Evolutionary conservation across 2,113 vertebrate species (phyloP).

Genomic region (Cynopterus brachyotis): DNA sequence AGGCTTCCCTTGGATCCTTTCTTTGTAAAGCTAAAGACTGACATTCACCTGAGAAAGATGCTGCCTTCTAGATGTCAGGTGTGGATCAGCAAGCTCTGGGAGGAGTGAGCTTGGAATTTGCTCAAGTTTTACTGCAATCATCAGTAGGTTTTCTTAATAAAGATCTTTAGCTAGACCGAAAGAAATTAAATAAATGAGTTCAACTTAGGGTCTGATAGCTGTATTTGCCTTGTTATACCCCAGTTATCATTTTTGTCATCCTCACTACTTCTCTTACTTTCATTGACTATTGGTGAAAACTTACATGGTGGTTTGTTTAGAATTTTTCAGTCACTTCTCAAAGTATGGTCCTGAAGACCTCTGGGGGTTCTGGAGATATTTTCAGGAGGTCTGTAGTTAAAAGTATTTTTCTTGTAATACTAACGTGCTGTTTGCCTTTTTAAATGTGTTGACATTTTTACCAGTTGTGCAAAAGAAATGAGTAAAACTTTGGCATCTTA

Average conservation of each 20-base stretch:
- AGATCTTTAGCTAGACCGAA: not conserved
- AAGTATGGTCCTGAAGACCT: not conserved
- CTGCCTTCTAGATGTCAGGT: not conserved
- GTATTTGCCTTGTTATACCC: not conserved
- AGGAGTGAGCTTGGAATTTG: not conserved
- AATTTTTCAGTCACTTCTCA: not conserved
- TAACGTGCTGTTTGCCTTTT: not conserved
- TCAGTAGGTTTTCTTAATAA: not conserved
- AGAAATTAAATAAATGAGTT: not conserved
- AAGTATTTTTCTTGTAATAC: not conserved
- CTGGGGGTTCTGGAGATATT: not conserved
- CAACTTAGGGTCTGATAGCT: not conserved
- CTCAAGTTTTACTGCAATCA: not conserved
- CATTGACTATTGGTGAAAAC: not conserved
- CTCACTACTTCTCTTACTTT: not conserved
- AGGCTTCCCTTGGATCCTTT: not conserved
- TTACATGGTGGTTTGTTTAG: not conserved
- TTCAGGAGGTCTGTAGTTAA: not conserved
- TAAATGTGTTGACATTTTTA: not conserved
- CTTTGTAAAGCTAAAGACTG: not conserved
- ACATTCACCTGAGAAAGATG: not conserved
- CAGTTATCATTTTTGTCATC: not conserved
- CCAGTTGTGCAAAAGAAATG: not conserved
- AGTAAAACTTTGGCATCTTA: not conserved
- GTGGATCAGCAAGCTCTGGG: not conserved